Conservation (phyloP, 1,140 invertebrate species). For the Drosophila repletoides region DNA sequence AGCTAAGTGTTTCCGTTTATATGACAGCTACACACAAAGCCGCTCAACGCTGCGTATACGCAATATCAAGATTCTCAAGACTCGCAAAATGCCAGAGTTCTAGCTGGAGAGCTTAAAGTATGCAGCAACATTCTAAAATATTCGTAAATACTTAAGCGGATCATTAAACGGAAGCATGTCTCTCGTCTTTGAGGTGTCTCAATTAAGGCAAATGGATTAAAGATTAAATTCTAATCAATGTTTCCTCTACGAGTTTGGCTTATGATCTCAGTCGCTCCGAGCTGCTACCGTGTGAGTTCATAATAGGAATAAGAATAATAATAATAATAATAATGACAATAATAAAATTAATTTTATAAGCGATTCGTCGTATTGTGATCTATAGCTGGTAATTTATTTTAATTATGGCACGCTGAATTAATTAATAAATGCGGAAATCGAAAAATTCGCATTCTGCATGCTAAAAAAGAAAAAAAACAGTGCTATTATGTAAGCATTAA, state of each 20-base stretch:
- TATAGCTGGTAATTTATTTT: slow-evolving; percentile 58
- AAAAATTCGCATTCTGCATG: slow-evolving; percentile 33
- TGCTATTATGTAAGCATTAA: slow-evolving; percentile 65
- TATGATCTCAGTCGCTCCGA: slow-evolving; percentile 56
- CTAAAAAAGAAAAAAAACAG: slow-evolving; percentile 23
- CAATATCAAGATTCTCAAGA: too few species aligned
- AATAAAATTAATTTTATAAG: too few species aligned
- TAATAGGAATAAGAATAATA: too few species aligned
- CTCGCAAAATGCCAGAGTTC: slow-evolving; percentile 28
- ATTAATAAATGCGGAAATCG: slow-evolving; percentile 62
- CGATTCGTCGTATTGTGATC: slow-evolving; percentile 42
- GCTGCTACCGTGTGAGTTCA: slow-evolving; percentile 67
- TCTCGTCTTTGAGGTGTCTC: slow-evolving; percentile 43
- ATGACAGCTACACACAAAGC: slow-evolving; percentile 21
- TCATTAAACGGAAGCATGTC: slow-evolving; percentile 67
- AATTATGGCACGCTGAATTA: slow-evolving; percentile 52
- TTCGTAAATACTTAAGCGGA: slow-evolving; percentile 47
- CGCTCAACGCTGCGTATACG: slow-evolving; percentile 31
- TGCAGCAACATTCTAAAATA: slow-evolving; percentile 13
- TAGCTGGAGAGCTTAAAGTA: too few species aligned
- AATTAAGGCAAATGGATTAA: slow-evolving; percentile 44
- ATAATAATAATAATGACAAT: too few species aligned
- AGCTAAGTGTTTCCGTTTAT: slow-evolving; percentile 15
- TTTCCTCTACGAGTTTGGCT: slow-evolving; percentile 47
- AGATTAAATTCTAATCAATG: slow-evolving; percentile 32